These are phyloP conservation scores for Phyllopteryx taeniolatus DNA, from an alignment of 2,113 vertebrate genomes.

Conservation along the genomic window DNA sequence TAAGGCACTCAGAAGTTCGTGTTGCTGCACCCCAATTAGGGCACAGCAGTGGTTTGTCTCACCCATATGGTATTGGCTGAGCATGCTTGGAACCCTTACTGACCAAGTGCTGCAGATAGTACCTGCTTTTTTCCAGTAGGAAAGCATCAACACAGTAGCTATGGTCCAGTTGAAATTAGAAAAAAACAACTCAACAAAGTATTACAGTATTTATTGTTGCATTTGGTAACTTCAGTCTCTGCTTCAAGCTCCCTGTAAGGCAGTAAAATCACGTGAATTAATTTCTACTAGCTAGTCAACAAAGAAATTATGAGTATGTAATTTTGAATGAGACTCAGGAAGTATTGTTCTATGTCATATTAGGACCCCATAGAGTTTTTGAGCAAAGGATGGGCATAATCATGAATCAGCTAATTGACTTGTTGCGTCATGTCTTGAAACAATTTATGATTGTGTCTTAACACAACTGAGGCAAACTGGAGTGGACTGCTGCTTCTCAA, in stretches of 20 bases:
- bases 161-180: too few species aligned
- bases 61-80: too few species aligned
- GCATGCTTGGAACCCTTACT: too few species aligned
- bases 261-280: not conserved
- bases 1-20: too few species aligned
- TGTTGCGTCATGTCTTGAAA: too few species aligned
- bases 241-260: not conserved
- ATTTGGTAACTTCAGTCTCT: not conserved
- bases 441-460: not conserved
- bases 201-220: not conserved
- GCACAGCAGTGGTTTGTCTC: too few species aligned
- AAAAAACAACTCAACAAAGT: not conserved
- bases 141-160: not conserved
- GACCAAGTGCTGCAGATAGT: too few species aligned
- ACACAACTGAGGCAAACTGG: not conserved
- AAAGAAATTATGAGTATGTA: not conserved
- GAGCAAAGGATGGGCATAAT: too few species aligned
- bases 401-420: too few species aligned
- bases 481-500: not conserved
- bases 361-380: too few species aligned
- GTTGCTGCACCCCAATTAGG: too few species aligned
- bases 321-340: not conserved
- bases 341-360: not conserved
- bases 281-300: not conserved
- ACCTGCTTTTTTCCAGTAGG: not conserved